Conservation (phyloP, 2,113 vertebrate species). For the Gavialis gangeticus region DNA sequence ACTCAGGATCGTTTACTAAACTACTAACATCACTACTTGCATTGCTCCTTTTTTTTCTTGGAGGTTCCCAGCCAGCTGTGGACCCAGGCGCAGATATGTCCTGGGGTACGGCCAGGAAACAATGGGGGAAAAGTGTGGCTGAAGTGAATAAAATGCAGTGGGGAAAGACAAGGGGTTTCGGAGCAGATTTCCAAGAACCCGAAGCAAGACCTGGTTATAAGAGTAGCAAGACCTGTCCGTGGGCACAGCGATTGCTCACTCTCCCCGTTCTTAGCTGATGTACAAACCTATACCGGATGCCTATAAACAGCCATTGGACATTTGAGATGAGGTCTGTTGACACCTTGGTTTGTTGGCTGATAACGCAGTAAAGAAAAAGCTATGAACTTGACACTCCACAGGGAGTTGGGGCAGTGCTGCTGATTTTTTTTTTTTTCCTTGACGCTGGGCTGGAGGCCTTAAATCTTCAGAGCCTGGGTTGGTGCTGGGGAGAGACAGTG, state of each 20-base stretch:
- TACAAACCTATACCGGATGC: not conserved
- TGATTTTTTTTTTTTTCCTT: not conserved
- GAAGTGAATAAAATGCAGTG: not conserved
- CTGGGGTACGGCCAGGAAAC: not conserved
- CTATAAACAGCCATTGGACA: not conserved
- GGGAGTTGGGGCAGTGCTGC: not conserved
- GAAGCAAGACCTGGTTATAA: not conserved
- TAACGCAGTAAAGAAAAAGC: not conserved
- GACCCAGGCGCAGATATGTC: not conserved
- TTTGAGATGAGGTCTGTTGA: fast-evolving
- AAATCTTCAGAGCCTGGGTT: not conserved
- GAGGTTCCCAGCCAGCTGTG: not conserved
- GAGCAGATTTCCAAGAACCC: not conserved
- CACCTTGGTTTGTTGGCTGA: fast-evolving
- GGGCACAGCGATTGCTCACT: not conserved
- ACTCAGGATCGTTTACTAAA: not conserved
- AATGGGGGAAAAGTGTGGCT: not conserved
- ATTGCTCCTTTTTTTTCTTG: fast-evolving
- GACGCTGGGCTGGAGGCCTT: not conserved
- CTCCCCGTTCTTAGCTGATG: not conserved
- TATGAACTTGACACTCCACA: not conserved
- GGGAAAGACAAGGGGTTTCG: not conserved
- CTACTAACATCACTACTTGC: fast-evolving
- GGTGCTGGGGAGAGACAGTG: not conserved
- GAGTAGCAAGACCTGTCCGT: not conserved